phyloP scores from a whole-genome alignment of 2,797 vertebrate species.

The Remorina albescens region DNA sequence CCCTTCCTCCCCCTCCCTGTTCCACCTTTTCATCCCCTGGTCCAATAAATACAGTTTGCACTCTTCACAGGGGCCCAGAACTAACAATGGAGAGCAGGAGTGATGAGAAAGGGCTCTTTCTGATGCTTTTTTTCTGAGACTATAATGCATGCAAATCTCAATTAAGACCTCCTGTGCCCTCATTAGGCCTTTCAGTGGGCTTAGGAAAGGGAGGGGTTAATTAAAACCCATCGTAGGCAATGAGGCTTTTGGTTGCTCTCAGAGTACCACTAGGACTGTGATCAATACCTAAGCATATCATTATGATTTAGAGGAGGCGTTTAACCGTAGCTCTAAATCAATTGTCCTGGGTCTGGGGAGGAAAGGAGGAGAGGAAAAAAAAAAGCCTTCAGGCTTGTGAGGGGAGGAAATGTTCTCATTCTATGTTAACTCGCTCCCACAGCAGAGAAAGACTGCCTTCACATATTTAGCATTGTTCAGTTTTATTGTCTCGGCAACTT shows the following conservation, averaged over 20 bases:
- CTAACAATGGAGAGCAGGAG: constrained; percentile 42
- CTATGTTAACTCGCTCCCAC: constrained; percentile 54
- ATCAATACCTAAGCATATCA: constrained; percentile 81
- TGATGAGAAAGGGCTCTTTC: constrained; percentile 56
- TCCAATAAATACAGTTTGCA: constrained; percentile 67
- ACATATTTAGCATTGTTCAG: constrained; percentile 56
- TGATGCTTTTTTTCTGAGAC: constrained; percentile 51
- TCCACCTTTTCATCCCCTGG: constrained; percentile 54
- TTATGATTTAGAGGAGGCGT: constrained; percentile 82
- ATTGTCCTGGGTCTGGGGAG: constrained; percentile 59
- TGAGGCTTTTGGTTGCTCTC: constrained; percentile 65
- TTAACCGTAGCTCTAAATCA: constrained; percentile 77
- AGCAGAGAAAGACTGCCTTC: constrained; percentile 63
- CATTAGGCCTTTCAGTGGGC: constrained; percentile 75
- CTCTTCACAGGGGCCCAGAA: constrained; percentile 44
- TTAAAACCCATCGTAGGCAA: constrained; percentile 76
- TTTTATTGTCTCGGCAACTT: constrained; percentile 63
- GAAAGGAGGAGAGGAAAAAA: constrained; percentile 45
- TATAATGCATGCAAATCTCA: constrained; percentile 84
- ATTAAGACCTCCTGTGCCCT: constrained; percentile 78
- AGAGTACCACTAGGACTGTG: constrained; percentile 55
- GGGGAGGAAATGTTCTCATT: constrained; percentile 62
- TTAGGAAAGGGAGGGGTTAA: constrained; percentile 70
- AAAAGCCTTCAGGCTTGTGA: constrained; percentile 55
- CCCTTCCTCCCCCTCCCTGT: constrained; percentile 24